Evolutionary conservation across 2,888 invertebrate species (phyloP).

Genomic region (Polymixis flavicincta): DNA sequence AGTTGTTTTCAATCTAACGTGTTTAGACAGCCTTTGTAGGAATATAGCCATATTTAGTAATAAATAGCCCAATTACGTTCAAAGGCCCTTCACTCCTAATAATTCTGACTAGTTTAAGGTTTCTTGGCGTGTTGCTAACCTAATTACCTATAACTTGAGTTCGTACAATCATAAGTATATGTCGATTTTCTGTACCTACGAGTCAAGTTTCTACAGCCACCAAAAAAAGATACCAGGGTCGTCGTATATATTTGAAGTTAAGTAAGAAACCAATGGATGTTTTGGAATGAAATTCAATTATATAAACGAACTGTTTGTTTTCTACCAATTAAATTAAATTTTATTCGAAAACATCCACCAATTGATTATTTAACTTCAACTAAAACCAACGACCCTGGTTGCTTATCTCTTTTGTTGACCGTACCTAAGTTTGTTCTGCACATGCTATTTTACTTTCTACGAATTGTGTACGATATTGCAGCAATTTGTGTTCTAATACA

Average conservation of each 20-base stretch:
- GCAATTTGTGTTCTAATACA: neutral
- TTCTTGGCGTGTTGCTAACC: constrained; percentile 17
- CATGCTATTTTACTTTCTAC: neutral
- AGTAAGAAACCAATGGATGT: too few relatives aligned
- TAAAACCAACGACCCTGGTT: too few relatives aligned
- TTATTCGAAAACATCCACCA: too few relatives aligned
- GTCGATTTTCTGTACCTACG: neutral
- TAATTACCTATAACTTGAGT: constrained; percentile 17
- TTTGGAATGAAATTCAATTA: too few relatives aligned
- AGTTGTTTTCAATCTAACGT: constrained; percentile 50
- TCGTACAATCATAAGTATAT: neutral
- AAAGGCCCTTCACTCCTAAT: constrained; percentile 49
- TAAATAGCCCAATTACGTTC: constrained; percentile 59
- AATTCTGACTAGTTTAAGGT: constrained; percentile 38
- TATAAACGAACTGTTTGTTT: too few relatives aligned
- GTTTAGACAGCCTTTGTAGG: constrained; percentile 37
- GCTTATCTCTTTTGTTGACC: too few relatives aligned
- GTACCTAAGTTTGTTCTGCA: neutral
- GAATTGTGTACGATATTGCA: neutral
- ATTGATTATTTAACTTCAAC: too few relatives aligned
- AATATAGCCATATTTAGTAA: constrained; percentile 49
- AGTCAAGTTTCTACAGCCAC: neutral
- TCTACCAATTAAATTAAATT: too few relatives aligned
- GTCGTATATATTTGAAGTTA: too few relatives aligned
- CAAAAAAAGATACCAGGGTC: too few relatives aligned